Conservation (phyloP, 2,113 vertebrate genomes). For the Oophaga pumilio region DNA sequence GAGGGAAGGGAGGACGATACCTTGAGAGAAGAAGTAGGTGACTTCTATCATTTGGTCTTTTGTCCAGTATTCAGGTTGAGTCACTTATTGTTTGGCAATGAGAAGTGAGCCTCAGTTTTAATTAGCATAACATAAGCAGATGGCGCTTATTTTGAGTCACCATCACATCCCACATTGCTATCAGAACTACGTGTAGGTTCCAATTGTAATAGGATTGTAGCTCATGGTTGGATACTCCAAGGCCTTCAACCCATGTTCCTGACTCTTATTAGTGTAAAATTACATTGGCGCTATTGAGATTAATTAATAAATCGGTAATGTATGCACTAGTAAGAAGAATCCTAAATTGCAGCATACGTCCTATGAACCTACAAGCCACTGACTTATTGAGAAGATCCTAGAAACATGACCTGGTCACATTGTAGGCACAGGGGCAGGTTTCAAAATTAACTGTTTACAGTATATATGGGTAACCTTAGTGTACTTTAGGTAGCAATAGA, state of each 20-base stretch:
- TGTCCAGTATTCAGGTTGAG: neutral
- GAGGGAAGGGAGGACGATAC: slow-evolving; percentile 56
- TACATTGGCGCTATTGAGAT: too few relatives aligned
- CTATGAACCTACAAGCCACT: too few relatives aligned
- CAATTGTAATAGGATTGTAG: neutral
- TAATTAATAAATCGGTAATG: too few relatives aligned
- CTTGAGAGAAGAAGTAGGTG: slow-evolving; percentile 62
- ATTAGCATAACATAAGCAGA: neutral
- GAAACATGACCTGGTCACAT: neutral
- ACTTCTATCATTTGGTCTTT: neutral
- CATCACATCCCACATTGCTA: too few relatives aligned
- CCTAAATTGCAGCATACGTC: too few relatives aligned
- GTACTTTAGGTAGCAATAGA: neutral
- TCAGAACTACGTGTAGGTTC: neutral
- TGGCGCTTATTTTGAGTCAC: neutral
- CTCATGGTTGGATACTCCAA: neutral
- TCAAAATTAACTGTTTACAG: neutral
- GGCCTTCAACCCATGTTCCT: too few relatives aligned
- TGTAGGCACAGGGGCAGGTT: neutral
- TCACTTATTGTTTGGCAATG: neutral
- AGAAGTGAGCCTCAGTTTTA: neutral
- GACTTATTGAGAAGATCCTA: neutral
- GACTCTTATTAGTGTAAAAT: too few relatives aligned
- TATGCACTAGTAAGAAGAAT: too few relatives aligned
- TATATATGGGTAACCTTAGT: neutral